Evolutionary conservation across 2,888 invertebrate genomes (phyloP).

Genomic region (Pterostichus niger): DNA sequence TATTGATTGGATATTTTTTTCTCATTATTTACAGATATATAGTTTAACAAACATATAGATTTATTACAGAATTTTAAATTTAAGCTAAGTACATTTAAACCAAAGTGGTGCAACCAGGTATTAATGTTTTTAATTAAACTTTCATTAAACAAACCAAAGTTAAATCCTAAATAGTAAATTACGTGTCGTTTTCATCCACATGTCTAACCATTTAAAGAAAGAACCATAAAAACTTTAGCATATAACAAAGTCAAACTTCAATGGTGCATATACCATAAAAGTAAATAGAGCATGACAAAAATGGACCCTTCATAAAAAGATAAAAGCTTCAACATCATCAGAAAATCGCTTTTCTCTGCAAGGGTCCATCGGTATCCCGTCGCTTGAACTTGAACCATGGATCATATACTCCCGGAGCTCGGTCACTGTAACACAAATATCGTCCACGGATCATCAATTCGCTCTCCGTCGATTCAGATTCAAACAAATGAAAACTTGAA

Average conservation of each 20-base stretch:
- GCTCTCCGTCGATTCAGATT: not conserved
- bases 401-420: slow-evolving; percentile 14
- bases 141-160: too few species aligned
- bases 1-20: too few species aligned
- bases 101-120: too few species aligned
- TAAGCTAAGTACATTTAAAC: too few species aligned
- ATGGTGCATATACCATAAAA: slow-evolving; percentile 56
- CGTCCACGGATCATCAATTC: slow-evolving; percentile 14
- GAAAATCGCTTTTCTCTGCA: slow-evolving; percentile 54
- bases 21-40: too few species aligned
- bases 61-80: too few species aligned
- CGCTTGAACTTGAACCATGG: slow-evolving; percentile 11
- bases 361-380: slow-evolving; percentile 32
- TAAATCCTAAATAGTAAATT: too few species aligned
- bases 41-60: too few species aligned
- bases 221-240: slow-evolving; percentile 30
- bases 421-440: slow-evolving; percentile 4
- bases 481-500: slow-evolving; percentile 40
- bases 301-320: slow-evolving; percentile 39
- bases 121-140: too few species aligned
- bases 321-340: slow-evolving; percentile 40
- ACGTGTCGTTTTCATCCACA: too few species aligned
- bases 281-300: slow-evolving; percentile 57
- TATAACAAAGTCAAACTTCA: slow-evolving; percentile 48
- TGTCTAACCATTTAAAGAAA: not conserved